Base-by-base conservation (phyloP, 2,113 vertebrate species). In the Rhegmatorhina hoffmannsi region DNA sequence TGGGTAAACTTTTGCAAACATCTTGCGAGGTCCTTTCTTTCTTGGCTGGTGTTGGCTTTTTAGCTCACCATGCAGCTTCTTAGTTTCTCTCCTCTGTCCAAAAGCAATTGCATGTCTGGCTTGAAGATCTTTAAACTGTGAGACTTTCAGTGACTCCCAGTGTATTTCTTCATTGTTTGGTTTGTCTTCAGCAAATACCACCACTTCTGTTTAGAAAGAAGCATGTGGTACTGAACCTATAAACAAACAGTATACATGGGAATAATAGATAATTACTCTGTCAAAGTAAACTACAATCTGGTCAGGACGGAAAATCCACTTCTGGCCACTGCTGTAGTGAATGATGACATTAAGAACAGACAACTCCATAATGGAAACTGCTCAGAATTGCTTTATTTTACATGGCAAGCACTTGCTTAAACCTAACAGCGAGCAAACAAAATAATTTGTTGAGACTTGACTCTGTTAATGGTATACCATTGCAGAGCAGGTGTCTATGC, bases 401-500 rank as follows among this genome's bases (percentile, higher is more conserved):
- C 53, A 92, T 83, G 70, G 81, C 53, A 87, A 95, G 36, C 58
- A 64, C 77, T 89, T 92, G 58, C 58, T 79, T 95, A 95, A 91
- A 79, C 2, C 33, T 72, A 92, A 87, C 66, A 94, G 69, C 31
- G 93, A 91, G 43, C 40, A 87, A 92, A 84, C 6, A 1, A 94
- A 82, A 55, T 76, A 16, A 69, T 92, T 91, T 80, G 84, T 80
- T 76, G 89, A 89, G 84, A 89, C 81, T 89, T 95, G 68, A 89
- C 64, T 88, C 43, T 70, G 29, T 67, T 91, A 84, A 94, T 72
- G 43, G 55, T 70, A 80, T 67, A 88, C 53, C 67, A 24, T 34
- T 38, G 53, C n/a, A 36, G 49, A 94, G 82, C 95, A 97, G 93
- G 93, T 97, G 95, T 92, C 87, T 83, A 13, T 80, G 72, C 58